Evolutionary conservation across 2,797 vertebrate species (phyloP), one percentile per base, ranked within the genome.

Genomic region (Scleropages formosus): DNA sequence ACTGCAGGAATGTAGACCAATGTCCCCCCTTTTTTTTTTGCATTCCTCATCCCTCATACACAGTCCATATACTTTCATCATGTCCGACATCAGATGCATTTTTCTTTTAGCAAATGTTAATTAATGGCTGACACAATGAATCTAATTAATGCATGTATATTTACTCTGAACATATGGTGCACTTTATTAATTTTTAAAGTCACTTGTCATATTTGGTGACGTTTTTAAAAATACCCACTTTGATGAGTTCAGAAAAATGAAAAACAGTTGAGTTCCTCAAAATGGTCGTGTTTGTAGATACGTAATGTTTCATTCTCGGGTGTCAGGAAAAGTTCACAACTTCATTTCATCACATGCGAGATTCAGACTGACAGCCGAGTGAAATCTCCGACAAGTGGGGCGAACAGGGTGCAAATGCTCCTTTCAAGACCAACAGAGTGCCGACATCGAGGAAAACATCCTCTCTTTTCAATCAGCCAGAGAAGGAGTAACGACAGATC

Each of bases 381-480:
- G 82, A 83, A 75, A 74, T 78, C 76, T 82, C 77, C 76, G 84
- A 85, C 83, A 80, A 77, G 31, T 6, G 77, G 78, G 39, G n/a
- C 82, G 79, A 78, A 44, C 0, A 73, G 77, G 24, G 2, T 72
- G 70, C 53, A 58, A 61, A 58, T 18, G n/a, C 27, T 72, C 44
- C 56, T 60, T 72, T 72, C 20, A 59, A 72, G 56, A 72, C 70
- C 56, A 12, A 12, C 62, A 6, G 4, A 1, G 22, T 24, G 22
- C 70, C 24, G n/a, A 58, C 24, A 13, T 13, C 18, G 56, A 72
- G 70, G 56, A 72, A 91, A 91, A 91, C 91, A 90, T 90, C 91
- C 83, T 84, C 92, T 90, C 88, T 93, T 90, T 90, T 88, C 87
- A 93, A 92, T 93, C 89, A 91, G 86, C 91, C 89, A 22, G 75